A percentile compares a stretch with the other conserved stretches of the same genome.
These are phyloP conservation scores for Nomada goodeniana DNA, from an alignment of 2,888 invertebrate genomes.

Conservation along the genomic window DNA sequence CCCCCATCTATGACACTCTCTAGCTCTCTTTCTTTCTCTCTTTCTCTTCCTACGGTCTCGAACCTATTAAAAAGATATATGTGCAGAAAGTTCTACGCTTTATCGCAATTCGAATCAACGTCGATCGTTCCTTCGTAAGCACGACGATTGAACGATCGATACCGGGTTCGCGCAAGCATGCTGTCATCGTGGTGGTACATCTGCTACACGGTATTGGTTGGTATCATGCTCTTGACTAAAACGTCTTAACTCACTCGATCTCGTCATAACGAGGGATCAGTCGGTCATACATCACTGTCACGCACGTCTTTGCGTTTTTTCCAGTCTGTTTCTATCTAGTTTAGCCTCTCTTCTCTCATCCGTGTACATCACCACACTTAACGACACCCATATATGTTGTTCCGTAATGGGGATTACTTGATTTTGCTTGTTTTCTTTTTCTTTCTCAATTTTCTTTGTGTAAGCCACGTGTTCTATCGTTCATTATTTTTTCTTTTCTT, in stretches of 20 bases:
- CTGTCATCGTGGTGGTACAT: conserved; percentile 77
- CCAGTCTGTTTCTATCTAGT: conserved; percentile 26
- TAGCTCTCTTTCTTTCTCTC: background rate
- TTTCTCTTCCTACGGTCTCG: background rate
- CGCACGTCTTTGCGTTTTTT: conserved; percentile 49
- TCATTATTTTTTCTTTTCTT: conserved; percentile 41
- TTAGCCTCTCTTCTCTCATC: conserved; percentile 25
- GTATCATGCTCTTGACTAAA: conserved; percentile 80
- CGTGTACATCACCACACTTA: conserved; percentile 28
- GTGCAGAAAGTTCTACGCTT: background rate
- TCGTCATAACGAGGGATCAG: conserved; percentile 22
- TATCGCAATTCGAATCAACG: background rate
- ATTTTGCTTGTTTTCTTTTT: conserved; percentile 79
- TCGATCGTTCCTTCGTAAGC: conserved; percentile 11
- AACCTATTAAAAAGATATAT: background rate
- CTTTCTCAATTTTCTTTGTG: conserved; percentile 32
- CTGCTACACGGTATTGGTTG: conserved; percentile 81
- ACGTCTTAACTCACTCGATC: conserved; percentile 61
- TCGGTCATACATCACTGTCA: conserved; percentile 40
- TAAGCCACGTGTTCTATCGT: conserved; percentile 63
- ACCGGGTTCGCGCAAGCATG: conserved; percentile 11
- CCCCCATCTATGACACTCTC: background rate
- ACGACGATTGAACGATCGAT: conserved; percentile 23
- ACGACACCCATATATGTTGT: conserved; percentile 48
- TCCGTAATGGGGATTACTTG: conserved; percentile 78